Evolutionary conservation across 2,888 invertebrate genomes (phyloP).

Genomic region (Lepetodrilus schrolli): DNA sequence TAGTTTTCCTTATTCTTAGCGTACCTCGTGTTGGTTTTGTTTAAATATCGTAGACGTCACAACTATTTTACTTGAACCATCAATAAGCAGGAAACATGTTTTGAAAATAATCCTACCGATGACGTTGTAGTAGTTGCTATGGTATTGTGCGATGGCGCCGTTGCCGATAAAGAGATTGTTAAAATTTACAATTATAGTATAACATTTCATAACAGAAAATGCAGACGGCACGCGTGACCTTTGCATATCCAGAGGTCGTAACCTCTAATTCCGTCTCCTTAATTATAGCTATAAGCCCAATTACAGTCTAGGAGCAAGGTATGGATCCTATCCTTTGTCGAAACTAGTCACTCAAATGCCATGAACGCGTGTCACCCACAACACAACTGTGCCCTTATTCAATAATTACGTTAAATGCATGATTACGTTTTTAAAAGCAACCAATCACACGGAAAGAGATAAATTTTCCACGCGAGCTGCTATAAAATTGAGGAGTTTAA

Average conservation of each 20-base stretch:
- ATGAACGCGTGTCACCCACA: neutral
- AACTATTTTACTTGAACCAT: no score
- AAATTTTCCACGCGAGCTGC: neutral
- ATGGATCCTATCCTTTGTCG: neutral
- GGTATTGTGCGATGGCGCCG: no score
- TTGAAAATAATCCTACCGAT: no score
- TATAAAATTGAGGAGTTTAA: constrained; percentile 9
- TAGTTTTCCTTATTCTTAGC: no score
- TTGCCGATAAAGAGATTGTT: no score
- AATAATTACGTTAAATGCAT: neutral
- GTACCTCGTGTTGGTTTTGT: no score
- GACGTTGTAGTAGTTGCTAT: no score
- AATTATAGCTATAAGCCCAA: constrained; percentile 11
- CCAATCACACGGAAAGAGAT: neutral
- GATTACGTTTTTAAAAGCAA: constrained; percentile 6
- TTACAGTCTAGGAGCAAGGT: neutral
- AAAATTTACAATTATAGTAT: no score
- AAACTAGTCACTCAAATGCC: neutral
- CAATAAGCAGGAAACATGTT: no score
- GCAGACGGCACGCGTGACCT: constrained; percentile 21
- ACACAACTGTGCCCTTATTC: neutral
- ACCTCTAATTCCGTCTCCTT: constrained; percentile 12
- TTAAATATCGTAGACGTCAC: no score
- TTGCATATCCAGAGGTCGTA: neutral
- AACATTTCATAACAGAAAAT: neutral